Evolutionary conservation across 1,140 invertebrate species (phyloP), one percentile per base, ranked within the genome.

Genomic region (Drosophila bocki): DNA sequence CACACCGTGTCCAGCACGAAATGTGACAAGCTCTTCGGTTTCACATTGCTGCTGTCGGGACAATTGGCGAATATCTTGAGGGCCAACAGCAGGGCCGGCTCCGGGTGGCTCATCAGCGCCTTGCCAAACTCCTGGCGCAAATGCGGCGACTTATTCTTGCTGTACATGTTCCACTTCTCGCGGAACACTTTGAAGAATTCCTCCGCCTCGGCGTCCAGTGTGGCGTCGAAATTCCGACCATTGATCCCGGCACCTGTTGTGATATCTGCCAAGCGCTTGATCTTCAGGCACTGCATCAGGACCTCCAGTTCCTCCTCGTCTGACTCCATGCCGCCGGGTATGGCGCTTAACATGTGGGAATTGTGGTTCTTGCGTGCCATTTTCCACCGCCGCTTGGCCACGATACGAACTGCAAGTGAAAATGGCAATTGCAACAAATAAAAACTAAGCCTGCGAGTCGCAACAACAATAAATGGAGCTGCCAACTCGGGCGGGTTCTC

Each of bases 1-100:
- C 92, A 91, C 83, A 95, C 95, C 64, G 94, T 94, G 81, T 95
- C 95, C 59, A 95, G 93, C 64, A 96, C 94, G 91, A 94, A 93
- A 60, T 92, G 91, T 8, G 94, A 92, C 44, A 95, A 85, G 33
- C 94, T 94, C 63, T 93, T 95, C n/a, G 82, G 91, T 86, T 95
- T 95, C 4, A 94, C 83, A 70, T 93, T 92, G 59, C 94, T 93
- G 80, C 94, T 94, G 75, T 95, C 95, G n/a, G 93, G 83, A 37
- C 93, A 94, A 74, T 95, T 95, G 47, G 94, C 94, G 53, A 95
- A 90, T 47, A 95, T 83, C 69, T 93, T 92, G 1, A 95, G 64
- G 15, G 93, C 93, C 68, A 94, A 92, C 13, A 94, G 91, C 80
- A 95, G 94, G 11, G 53, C 35, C 1, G 95, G 95, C 91, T 95